Percentiles rank a stretch among this genome's conserved stretches.
Evolutionary conservation across 2,113 vertebrate genomes (phyloP).

Genomic region (Pteronura brasiliensis): DNA sequence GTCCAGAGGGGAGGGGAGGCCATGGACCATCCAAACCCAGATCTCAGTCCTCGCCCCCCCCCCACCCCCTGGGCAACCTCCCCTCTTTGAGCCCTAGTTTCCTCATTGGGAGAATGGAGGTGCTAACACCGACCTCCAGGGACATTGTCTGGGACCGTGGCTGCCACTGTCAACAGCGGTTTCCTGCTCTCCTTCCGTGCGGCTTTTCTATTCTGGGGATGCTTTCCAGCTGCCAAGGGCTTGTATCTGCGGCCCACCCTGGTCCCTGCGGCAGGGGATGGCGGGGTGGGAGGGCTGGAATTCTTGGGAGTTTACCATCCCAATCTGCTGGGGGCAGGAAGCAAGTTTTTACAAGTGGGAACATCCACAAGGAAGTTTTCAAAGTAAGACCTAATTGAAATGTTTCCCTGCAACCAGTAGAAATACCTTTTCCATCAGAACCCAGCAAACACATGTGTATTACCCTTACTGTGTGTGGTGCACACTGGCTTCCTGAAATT

Average conservation of each 20-base stretch:
- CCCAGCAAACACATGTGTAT: background rate
- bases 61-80: rapidly evolving
- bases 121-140: background rate
- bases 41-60: background rate
- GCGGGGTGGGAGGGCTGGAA: background rate
- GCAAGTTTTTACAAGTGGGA: background rate
- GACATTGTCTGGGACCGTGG: background rate
- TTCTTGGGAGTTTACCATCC: background rate
- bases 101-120: background rate
- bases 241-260: background rate
- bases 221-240: background rate
- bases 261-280: background rate
- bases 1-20: background rate
- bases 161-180: rapidly evolving
- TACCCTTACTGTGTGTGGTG: background rate
- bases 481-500: background rate
- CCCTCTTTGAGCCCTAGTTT: background rate
- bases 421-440: background rate
- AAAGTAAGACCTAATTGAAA: background rate
- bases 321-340: background rate
- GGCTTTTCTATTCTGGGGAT: background rate
- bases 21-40: rapidly evolving
- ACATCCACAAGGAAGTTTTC: background rate
- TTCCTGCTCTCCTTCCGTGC: background rate
- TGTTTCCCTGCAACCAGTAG: background rate